phyloP scores from a whole-genome alignment of 2,113 vertebrate species.

The Gobiocypris rarus region DNA sequence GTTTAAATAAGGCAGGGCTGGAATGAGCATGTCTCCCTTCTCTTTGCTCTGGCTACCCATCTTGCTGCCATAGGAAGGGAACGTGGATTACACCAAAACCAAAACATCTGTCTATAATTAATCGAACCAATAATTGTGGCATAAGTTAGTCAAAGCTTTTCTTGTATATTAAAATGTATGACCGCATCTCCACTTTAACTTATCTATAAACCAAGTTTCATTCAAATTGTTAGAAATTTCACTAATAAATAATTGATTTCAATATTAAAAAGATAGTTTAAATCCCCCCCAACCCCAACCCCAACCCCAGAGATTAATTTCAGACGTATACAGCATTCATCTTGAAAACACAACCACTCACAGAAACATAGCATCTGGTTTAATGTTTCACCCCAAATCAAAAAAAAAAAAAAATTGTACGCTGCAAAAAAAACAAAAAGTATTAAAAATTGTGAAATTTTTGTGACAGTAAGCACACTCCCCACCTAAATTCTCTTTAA shows the following conservation, averaged over 20 bases:
- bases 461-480: neutral
- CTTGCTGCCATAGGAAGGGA: constrained; percentile 2
- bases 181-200: constrained; percentile 47
- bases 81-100: neutral
- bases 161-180: constrained; percentile 39
- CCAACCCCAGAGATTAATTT: constrained; percentile 56
- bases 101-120: neutral
- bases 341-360: constrained; percentile 38
- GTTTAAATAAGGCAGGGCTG: constrained; percentile 5
- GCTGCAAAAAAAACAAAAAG: neutral
- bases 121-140: neutral
- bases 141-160: constrained; percentile 24
- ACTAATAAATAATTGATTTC: constrained; percentile 79
- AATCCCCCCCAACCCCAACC: constrained; percentile 52
- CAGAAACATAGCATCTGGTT: constrained; percentile 39
- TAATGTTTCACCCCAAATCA: constrained; percentile 19
- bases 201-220: constrained; percentile 53
- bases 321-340: constrained; percentile 63
- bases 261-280: constrained; percentile 67
- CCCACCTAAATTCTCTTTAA: neutral
- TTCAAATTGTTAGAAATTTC: constrained; percentile 68
- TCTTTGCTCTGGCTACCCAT: neutral
- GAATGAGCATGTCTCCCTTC: constrained; percentile 3
- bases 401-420: neutral
- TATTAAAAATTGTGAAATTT: too few relatives aligned